Evolutionary conservation across 2,113 vertebrate species (phyloP).

Genomic region (Seriola aureovittata): DNA sequence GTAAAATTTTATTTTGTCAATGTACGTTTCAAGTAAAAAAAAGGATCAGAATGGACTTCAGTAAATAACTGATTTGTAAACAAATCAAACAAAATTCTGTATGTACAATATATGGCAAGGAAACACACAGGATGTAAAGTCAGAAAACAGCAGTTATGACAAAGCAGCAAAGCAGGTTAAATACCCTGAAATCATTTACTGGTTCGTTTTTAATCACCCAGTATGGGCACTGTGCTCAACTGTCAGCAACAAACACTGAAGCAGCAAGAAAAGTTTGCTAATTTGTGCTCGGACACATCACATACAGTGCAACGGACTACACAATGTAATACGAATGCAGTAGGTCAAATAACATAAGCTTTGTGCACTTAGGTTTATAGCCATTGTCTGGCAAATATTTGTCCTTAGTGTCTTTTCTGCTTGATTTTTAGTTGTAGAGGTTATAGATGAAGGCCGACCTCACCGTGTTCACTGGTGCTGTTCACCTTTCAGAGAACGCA

Average conservation of each 20-base stretch:
- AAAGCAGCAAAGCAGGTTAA: conserved; percentile 1
- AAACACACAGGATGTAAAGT: background rate
- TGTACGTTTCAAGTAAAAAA: conserved; percentile 18
- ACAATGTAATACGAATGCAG: background rate
- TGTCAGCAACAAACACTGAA: background rate
- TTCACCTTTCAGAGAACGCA: background rate
- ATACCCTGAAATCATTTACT: conserved; percentile 1
- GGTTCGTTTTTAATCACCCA: background rate
- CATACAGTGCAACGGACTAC: background rate
- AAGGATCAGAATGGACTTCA: background rate
- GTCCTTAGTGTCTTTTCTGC: conserved; percentile 15
- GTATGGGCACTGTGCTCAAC: background rate
- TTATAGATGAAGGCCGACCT: background rate
- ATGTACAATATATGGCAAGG: background rate
- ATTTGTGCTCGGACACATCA: conserved; percentile 38
- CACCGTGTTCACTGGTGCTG: background rate
- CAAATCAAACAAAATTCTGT: background rate
- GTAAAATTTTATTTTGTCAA: background rate
- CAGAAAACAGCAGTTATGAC: conserved; percentile 1
- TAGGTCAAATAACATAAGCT: background rate
- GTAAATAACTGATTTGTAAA: conserved; percentile 24
- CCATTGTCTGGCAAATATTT: conserved; percentile 18
- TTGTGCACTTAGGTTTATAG: conserved; percentile 37
- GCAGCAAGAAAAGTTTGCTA: background rate
- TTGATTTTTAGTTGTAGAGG: conserved; percentile 7